A percentile compares a stretch with the other conserved stretches of the same genome.
Conservation (phyloP, 2,888 invertebrate genomes). For the Rugalucina vietnamica region DNA sequence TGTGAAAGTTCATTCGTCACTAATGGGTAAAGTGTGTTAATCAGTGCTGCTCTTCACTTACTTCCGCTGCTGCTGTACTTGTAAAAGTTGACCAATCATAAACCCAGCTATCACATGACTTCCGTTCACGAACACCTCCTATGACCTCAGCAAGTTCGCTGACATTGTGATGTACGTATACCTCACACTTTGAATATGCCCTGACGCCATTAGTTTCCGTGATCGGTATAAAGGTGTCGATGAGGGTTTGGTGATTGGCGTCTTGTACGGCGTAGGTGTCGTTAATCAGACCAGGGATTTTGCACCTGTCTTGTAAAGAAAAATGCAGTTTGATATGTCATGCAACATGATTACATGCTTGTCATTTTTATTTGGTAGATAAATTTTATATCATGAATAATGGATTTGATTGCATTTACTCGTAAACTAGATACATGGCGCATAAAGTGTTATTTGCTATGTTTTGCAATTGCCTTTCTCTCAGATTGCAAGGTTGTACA, state of each 20-base stretch:
- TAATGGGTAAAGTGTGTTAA: no score
- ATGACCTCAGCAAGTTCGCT: background rate
- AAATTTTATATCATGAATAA: no score
- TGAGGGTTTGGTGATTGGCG: slow-evolving; percentile 24
- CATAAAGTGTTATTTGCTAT: no score
- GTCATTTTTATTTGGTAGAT: no score
- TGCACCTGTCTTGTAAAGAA: slow-evolving; percentile 43
- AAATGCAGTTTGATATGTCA: no score
- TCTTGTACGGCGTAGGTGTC: slow-evolving; percentile 54
- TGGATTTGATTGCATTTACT: no score
- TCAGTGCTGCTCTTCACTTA: no score
- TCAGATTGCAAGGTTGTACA: no score
- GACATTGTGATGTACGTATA: slow-evolving; percentile 23
- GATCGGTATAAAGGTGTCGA: slow-evolving; percentile 38
- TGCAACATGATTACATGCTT: no score
- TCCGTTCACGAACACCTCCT: background rate
- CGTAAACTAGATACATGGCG: no score
- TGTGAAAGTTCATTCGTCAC: no score
- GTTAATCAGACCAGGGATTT: slow-evolving; percentile 48
- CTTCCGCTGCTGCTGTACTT: slow-evolving; percentile 11
- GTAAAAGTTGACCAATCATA: slow-evolving; percentile 11
- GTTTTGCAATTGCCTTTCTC: no score
- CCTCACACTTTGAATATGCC: slow-evolving; percentile 47
- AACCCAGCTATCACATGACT: slow-evolving; percentile 12
- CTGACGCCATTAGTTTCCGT: slow-evolving; percentile 16